Evolutionary conservation across 2,113 vertebrate species (phyloP).

Genomic region (crab-eating macaque (Macaca fascicularis)): DNA sequence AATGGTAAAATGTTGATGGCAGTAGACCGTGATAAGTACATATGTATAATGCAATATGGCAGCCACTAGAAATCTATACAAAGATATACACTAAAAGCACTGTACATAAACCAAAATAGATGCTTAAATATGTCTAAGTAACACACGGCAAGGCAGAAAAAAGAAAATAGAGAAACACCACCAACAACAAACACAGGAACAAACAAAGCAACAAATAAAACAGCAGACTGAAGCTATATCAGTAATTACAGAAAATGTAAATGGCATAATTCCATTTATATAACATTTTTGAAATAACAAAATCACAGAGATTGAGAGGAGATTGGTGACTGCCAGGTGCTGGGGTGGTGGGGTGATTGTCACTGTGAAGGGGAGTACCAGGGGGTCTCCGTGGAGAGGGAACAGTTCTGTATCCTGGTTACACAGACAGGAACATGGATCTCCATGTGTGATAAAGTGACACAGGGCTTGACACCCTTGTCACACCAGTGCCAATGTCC

Average conservation of each 20-base stretch:
- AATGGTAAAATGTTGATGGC: not conserved
- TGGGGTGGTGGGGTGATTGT: not conserved
- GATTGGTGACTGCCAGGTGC: no score
- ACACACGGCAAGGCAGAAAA: not conserved
- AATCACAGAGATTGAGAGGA: not conserved
- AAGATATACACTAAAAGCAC: not conserved
- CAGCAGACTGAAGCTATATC: not conserved
- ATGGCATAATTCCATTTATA: not conserved
- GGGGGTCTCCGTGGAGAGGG: not conserved
- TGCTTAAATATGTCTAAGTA: not conserved
- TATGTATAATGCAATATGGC: not conserved
- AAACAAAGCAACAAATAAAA: not conserved
- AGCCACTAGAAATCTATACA: not conserved
- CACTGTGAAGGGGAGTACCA: no score
- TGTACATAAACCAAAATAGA: not conserved
- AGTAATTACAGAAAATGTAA: not conserved
- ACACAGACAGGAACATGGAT: not conserved
- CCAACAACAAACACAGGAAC: not conserved
- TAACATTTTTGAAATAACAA: not conserved
- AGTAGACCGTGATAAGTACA: not conserved
- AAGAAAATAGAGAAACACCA: not conserved
- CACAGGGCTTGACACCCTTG: not conserved
- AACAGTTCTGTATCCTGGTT: not conserved
- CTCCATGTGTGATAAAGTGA: not conserved
- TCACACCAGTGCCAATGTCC: fast-evolving